Evolutionary conservation across 2,888 invertebrate species (phyloP), one percentile per base, ranked within the genome.

Genomic region (Brenthis ino): DNA sequence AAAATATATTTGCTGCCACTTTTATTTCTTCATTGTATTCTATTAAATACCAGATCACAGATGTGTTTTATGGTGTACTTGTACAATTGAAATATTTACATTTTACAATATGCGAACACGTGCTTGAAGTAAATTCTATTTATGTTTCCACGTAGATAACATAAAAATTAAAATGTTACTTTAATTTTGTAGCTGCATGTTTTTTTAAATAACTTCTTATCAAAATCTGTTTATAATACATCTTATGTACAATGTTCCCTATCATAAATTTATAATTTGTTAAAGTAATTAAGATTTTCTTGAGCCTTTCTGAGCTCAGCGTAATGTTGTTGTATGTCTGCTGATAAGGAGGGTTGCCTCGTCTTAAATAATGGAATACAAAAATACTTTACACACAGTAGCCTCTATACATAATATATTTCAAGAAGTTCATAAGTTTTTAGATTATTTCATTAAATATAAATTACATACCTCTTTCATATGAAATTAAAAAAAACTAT

Each of bases 251-350:
- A 60, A 55, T 66, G 48, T 60, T 50, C 37, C 20, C 14, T 24
- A 48, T 48, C 20, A 16, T 60, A 58, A 54, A 60, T 54, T 66
- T 12, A 55, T 66, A 66, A 54, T 53, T 60, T 48, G 53, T 56
- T 48, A 56, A 50, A 65, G 13, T 48, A 48, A 56, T 33, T 60
- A 50, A 60, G 60, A 65, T 56, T 54, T 63, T 57, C 57, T 65
- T 57, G 20, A 65, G 64, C 55, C 55, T 64, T 54, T 64, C 14
- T 64, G n/a, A 64, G 28, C 60, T 33, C 48, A 50, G 28, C 28
- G 33, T 60, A 60, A 60, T 60, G 50, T 60, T 60, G 48, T 60
- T 60, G 50, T 50, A 60, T 16, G n/a, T 50, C 33, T 12, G 50
- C 48, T 13, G 60, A 50, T 60, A 60, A 60, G 50, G 6, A 60